Evolutionary conservation across 2,888 invertebrate species (phyloP).

Genomic region (Phyllotreta cruciferae): DNA sequence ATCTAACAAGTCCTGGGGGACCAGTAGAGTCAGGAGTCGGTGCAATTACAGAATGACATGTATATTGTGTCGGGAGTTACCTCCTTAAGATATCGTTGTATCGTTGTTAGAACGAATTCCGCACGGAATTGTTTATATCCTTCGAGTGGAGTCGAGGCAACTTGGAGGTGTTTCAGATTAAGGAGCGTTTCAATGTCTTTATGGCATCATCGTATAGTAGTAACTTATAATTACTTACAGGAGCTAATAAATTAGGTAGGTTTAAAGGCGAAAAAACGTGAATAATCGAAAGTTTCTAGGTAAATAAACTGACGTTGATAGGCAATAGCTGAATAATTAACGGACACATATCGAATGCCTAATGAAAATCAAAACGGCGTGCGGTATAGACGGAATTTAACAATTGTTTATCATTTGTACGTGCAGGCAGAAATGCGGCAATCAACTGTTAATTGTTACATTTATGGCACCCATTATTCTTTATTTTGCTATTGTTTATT

Average conservation of each 20-base stretch:
- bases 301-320: no score
- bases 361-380: slow-evolving; percentile 11
- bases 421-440: slow-evolving; percentile 25
- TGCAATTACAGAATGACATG: slow-evolving; percentile 48
- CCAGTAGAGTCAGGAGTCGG: slow-evolving; percentile 40
- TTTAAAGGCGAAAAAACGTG: no score
- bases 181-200: slow-evolving; percentile 29
- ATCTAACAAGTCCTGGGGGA: slow-evolving; percentile 44
- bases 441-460: slow-evolving; percentile 38
- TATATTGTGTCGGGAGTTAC: slow-evolving; percentile 44
- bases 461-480: slow-evolving; percentile 37
- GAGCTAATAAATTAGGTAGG: no score
- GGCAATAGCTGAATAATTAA: no score
- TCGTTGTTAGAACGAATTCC: slow-evolving; percentile 35
- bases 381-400: slow-evolving; percentile 4
- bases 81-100: slow-evolving; percentile 42
- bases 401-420: slow-evolving; percentile 31
- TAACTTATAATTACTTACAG: neutral
- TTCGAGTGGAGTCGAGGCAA: slow-evolving; percentile 24
- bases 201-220: slow-evolving; percentile 19
- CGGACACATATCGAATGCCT: no score
- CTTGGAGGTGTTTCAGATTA: slow-evolving; percentile 28
- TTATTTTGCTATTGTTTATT: slow-evolving; percentile 36
- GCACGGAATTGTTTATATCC: slow-evolving; percentile 39
- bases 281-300: no score